Percentiles rank a stretch among this genome's conserved stretches.
phyloP scores from a whole-genome alignment of 2,113 vertebrate species.

The Solenodon paradoxus region DNA sequence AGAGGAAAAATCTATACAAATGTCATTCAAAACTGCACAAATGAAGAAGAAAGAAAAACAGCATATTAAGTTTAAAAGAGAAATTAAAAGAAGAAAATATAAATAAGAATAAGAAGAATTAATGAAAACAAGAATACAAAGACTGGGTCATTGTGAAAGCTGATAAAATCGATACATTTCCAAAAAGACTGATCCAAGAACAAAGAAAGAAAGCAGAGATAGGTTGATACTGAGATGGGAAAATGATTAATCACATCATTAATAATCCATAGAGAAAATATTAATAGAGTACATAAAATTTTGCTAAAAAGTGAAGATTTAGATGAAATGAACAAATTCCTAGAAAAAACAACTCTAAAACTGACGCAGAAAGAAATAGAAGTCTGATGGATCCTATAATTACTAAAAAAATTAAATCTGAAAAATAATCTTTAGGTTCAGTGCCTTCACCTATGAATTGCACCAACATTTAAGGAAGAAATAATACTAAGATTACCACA shows the following conservation, averaged over 20 bases:
- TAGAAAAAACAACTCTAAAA: not conserved
- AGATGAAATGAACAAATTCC: not conserved
- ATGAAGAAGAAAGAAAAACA: too few relatives aligned
- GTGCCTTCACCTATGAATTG: not conserved
- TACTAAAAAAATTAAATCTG: not conserved
- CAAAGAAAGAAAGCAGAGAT: not conserved
- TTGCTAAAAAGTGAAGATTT: not conserved
- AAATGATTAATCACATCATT: not conserved
- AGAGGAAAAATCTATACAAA: too few relatives aligned
- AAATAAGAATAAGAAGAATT: not conserved
- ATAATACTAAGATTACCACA: not conserved
- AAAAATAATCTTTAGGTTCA: not conserved
- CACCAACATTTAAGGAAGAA: not conserved
- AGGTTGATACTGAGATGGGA: not conserved
- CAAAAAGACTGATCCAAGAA: not conserved
- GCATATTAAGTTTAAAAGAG: not conserved
- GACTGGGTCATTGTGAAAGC: not conserved
- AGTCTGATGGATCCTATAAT: not conserved
- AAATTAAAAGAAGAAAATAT: not conserved
- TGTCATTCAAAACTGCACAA: too few relatives aligned
- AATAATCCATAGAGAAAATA: not conserved
- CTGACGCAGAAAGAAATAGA: not conserved
- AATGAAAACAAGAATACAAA: not conserved
- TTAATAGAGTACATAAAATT: not conserved
- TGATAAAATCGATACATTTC: not conserved